Evolutionary conservation across 2,797 vertebrate genomes (phyloP).

Genomic region (Rhodeus uyekii): DNA sequence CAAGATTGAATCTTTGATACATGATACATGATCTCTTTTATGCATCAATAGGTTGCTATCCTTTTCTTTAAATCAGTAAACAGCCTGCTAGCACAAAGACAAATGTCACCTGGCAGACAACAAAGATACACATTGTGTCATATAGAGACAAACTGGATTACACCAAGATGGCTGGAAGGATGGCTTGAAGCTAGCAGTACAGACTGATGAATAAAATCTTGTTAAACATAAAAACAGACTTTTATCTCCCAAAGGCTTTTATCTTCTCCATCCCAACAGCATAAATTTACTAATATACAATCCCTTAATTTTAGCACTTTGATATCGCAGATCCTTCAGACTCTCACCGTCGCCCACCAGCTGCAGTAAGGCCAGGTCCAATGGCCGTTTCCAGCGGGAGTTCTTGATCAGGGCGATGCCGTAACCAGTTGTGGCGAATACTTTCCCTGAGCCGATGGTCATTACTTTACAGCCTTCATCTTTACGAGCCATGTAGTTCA

Average conservation of each 20-base stretch:
- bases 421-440: slow-evolving; percentile 93
- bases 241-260: slow-evolving; percentile 36
- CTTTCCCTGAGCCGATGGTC: slow-evolving; percentile 94
- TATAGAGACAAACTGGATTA: slow-evolving; percentile 24
- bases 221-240: slow-evolving; percentile 37
- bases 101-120: slow-evolving; percentile 36
- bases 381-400: slow-evolving; percentile 91
- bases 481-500: slow-evolving; percentile 96
- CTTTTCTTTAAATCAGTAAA: slow-evolving; percentile 35
- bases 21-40: slow-evolving; percentile 33
- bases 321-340: slow-evolving; percentile 8
- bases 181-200: not conserved
- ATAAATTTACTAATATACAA: slow-evolving; percentile 56
- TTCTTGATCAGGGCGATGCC: slow-evolving; percentile 95
- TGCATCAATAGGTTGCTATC: slow-evolving; percentile 15
- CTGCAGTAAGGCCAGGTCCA: slow-evolving; percentile 91
- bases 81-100: slow-evolving; percentile 27
- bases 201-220: slow-evolving; percentile 29
- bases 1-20: slow-evolving; percentile 26
- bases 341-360: slow-evolving; percentile 90
- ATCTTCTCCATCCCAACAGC: slow-evolving; percentile 42
- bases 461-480: slow-evolving; percentile 96
- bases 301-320: slow-evolving; percentile 37
- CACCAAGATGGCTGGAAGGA: slow-evolving; percentile 1
- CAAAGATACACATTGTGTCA: slow-evolving; percentile 25